A percentile compares a stretch with the other conserved stretches of the same genome.
Evolutionary conservation across 2,113 vertebrate species (phyloP).

Genomic region (Anarrhichthys ocellatus): DNA sequence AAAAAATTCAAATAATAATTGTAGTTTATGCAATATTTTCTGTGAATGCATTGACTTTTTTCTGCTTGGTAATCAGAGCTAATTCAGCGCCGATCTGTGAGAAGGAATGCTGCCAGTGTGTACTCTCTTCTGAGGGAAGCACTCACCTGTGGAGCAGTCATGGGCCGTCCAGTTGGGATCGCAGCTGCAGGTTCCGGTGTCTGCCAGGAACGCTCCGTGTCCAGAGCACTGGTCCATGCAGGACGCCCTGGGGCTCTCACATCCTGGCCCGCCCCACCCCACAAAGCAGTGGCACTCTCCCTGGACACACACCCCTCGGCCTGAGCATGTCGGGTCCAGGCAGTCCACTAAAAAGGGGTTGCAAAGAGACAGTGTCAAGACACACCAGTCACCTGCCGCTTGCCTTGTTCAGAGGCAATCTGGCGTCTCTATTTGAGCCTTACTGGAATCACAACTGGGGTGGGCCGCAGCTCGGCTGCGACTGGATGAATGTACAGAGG

Average conservation of each 20-base stretch:
- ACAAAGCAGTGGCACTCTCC: slow-evolving; percentile 97
- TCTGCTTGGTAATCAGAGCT: slow-evolving; percentile 13
- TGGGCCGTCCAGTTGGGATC: slow-evolving; percentile 97
- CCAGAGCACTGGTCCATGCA: slow-evolving; percentile 98
- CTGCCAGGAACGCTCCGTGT: slow-evolving; percentile 91
- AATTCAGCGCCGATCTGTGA: slow-evolving; percentile 9
- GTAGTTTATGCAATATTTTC: background rate
- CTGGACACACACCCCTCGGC: slow-evolving; percentile 93
- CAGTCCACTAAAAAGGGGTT: slow-evolving; percentile 90
- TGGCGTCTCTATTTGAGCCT: slow-evolving; percentile 43
- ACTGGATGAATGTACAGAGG: slow-evolving; percentile 12
- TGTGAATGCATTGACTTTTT: background rate
- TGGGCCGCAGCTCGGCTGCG: slow-evolving; percentile 39
- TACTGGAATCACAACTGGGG: slow-evolving; percentile 41
- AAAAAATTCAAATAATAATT: background rate
- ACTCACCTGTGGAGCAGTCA: slow-evolving; percentile 93
- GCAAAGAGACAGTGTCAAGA: slow-evolving; percentile 54
- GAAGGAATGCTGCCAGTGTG: slow-evolving; percentile 29
- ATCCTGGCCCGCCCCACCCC: slow-evolving; percentile 95
- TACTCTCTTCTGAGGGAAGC: slow-evolving; percentile 33
- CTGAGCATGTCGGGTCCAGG: slow-evolving; percentile 95
- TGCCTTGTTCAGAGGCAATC: slow-evolving; percentile 36
- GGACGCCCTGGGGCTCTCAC: slow-evolving; percentile 92
- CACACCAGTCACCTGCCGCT: slow-evolving; percentile 58
- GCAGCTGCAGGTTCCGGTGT: slow-evolving; percentile 92